These are phyloP conservation scores for Cheilinus undulatus DNA, from an alignment of 2,113 vertebrate genomes.

Conservation along the genomic window DNA sequence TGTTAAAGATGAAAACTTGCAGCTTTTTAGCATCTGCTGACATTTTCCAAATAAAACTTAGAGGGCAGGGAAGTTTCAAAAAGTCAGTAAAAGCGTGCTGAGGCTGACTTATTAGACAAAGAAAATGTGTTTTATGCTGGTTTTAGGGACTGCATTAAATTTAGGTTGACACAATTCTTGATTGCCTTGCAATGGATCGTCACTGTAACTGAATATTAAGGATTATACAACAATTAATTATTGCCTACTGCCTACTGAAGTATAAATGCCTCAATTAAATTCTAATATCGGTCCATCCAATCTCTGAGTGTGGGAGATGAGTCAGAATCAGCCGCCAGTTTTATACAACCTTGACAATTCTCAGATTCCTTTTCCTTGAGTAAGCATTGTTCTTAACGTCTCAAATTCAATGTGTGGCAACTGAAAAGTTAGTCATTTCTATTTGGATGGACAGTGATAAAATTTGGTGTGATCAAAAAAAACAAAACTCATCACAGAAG, in stretches of 20 bases:
- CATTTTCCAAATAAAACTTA: too few relatives aligned
- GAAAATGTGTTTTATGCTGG: background rate
- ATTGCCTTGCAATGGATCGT: background rate
- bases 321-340: constrained; percentile 65
- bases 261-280: background rate
- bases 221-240: too few relatives aligned
- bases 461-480: constrained; percentile 7
- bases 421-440: constrained; percentile 15
- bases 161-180: background rate
- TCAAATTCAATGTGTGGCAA: constrained; percentile 21
- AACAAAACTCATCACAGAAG: constrained; percentile 22
- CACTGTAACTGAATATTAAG: background rate
- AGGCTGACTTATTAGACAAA: background rate
- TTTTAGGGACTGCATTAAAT: background rate
- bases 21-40: too few relatives aligned
- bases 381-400: constrained; percentile 53
- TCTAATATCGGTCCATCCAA: constrained; percentile 43
- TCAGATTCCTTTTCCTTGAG: constrained; percentile 43
- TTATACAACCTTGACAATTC: constrained; percentile 36
- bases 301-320: constrained; percentile 58
- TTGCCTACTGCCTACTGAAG: constrained; percentile 16
- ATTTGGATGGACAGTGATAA: background rate
- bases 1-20: background rate
- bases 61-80: too few relatives aligned
- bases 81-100: too few relatives aligned